Base-by-base conservation (phyloP, 2,888 invertebrate species). In the Mythimna ferrago region DNA sequence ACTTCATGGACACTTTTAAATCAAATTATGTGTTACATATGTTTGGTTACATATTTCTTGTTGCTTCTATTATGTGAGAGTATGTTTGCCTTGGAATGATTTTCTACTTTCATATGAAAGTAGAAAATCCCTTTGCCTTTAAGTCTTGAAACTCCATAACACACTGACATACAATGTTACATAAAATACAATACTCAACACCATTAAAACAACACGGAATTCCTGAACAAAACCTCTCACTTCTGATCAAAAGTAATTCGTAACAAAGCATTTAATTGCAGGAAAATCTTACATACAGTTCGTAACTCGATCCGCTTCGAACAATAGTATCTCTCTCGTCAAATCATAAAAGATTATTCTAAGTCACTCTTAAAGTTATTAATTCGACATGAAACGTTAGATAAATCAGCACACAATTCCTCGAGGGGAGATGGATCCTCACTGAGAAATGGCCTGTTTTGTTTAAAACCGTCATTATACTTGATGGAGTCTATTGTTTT, bases 401-500 rank as follows among this genome's bases (percentile, higher is more conserved):
- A 91, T 90, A 89, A 91, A 91, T 91, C 86, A 85, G 81, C 86
- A 86, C 88, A 89, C 90, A 91, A 91, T 91, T 91, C 89, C 87
- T 86, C 84, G 84, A 82, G 84, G 85, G 84, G 72, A 76, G 89
- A 86, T 84, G 88, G 85, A 89, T 88, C 87, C 84, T 78, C 81
- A 73, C 86, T 87, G 87, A 86, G 88, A 92, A 93, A 93, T 92
- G 92, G 92, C 89, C 91, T 95, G 92, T 94, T 95, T 95, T 94
- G 94, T 95, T 94, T 94, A 90, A 94, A 90, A 89, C 92, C 93
- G 91, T 93, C 93, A 93, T 94, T 94, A 93, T 92, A 93, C 93
- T 91, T 94, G 94, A 94, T 94, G 93, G 93, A 92, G 90, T 90
- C 95, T 90, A 94, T 96, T 96, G 95, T 95, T 92, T 91, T 81